phyloP scores from a whole-genome alignment of 30 jellyfish, hydroid and myxozoan species.

The Cassiopea andromeda region DNA sequence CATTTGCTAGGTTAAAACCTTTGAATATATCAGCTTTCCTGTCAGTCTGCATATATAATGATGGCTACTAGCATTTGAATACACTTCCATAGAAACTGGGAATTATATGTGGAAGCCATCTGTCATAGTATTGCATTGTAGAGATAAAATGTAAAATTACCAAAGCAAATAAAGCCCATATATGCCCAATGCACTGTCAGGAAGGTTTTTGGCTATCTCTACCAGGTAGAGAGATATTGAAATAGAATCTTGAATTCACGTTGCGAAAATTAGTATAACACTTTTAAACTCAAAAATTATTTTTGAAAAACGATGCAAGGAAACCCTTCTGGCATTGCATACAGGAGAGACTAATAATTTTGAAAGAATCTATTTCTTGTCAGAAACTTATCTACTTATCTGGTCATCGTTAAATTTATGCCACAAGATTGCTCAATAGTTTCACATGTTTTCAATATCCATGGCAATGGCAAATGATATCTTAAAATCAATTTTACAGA shows the following conservation, averaged over 20 bases:
- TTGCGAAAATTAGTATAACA: background rate
- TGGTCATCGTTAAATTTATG: background rate
- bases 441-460: background rate
- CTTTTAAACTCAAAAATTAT: too few relatives aligned
- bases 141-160: background rate
- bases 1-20: conserved; percentile 15
- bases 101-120: background rate
- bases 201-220: conserved; percentile 8
- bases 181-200: conserved; percentile 14
- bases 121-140: background rate
- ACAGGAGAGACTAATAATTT: background rate
- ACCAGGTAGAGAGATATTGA: background rate
- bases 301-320: background rate
- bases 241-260: background rate
- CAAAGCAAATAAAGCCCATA: background rate
- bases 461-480: background rate
- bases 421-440: conserved; percentile 2
- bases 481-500: background rate
- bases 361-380: background rate
- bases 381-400: background rate
- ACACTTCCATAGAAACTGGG: background rate
- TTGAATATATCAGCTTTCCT: conserved; percentile 14
- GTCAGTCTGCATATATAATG: conserved; percentile 14
- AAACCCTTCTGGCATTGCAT: background rate
- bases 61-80: background rate